Base-by-base conservation (phyloP, 2,888 invertebrate genomes). In the Epicampocera succincta region DNA sequence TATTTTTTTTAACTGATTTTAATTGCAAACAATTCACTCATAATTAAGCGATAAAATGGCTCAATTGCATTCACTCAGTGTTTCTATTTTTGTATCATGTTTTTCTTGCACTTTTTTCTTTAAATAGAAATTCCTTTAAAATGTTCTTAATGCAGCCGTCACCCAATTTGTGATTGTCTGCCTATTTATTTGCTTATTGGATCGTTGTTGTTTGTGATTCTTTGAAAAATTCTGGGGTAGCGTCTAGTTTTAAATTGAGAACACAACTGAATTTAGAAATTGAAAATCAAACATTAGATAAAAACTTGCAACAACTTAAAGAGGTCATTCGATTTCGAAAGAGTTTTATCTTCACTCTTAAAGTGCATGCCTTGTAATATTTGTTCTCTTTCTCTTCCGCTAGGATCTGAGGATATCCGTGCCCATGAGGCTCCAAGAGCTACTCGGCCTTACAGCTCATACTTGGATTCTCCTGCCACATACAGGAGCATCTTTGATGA, bases 321-420 rank as follows among this genome's bases (percentile, higher is more conserved):
- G 33, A 33, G 33, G 33, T 33, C 33, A 33, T 33, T 33, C 8
- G 8, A 33, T 33, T 6, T 17, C 19, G 21, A 60, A n/a, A 60
- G 40, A 12, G 9, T n/a, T n/a, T n/a, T 11, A 15, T 29, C 11
- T 50, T 60, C 6, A 25, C 8, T 21, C 25, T 9, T 38, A 1
- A 50, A 15, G 11, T 38, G 12, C 56, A 38, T 42, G 21, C 9
- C 12, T 15, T 54, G 1, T 29, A 38, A 25, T 17, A 50, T n/a
- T 68, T 17, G 4, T 3, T 80, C 60, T 61, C 65, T 71, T 33
- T 33, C 19, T 73, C 1, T 50, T 46, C 21, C 33, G 11, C 42
- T 72, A 96, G 97, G 97, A 92, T 96, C 97, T 90, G 96, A 97
- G 92, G 97, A 97, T 92, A 95, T 97, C 92, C 95, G 96, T 91